phyloP scores from a whole-genome alignment of 2,113 vertebrate genomes.

The Pseudorasbora parva region DNA sequence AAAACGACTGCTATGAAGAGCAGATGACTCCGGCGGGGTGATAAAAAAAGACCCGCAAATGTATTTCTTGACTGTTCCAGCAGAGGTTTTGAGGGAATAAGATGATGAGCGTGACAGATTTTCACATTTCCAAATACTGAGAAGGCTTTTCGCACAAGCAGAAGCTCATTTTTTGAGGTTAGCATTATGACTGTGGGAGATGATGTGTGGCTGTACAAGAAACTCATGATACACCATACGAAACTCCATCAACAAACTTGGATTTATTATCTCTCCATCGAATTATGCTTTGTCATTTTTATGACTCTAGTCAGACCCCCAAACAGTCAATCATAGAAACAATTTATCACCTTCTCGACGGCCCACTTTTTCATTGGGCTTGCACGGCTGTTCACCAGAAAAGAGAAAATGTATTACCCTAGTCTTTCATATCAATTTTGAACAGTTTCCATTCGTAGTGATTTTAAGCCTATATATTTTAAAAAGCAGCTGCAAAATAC shows the following conservation, averaged over 20 bases:
- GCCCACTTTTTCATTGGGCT: conserved; percentile 4
- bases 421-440: not conserved
- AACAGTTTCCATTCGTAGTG: conserved; percentile 12
- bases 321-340: conserved; percentile 44
- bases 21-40: conserved; percentile 32
- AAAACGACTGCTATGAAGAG: conserved; percentile 36
- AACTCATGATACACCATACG: not conserved
- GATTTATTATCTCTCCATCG: conserved; percentile 43
- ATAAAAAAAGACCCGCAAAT: conserved; percentile 24
- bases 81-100: conserved; percentile 23
- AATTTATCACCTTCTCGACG: not conserved
- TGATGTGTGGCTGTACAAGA: conserved; percentile 13
- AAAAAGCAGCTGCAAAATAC: not conserved
- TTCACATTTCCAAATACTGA: not conserved
- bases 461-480: not conserved
- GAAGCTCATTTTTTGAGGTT: conserved; percentile 5
- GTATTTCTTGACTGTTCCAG: conserved; percentile 22
- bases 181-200: not conserved
- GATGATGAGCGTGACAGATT: not conserved
- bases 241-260: conserved; percentile 40
- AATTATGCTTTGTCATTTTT: conserved; percentile 54
- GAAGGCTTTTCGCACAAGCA: not conserved
- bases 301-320: conserved; percentile 47
- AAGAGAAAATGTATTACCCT: conserved; percentile 15
- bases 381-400: not conserved